These are phyloP conservation scores for Bos indicus DNA, from an alignment of 2,113 vertebrate genomes.

Conservation along the genomic window DNA sequence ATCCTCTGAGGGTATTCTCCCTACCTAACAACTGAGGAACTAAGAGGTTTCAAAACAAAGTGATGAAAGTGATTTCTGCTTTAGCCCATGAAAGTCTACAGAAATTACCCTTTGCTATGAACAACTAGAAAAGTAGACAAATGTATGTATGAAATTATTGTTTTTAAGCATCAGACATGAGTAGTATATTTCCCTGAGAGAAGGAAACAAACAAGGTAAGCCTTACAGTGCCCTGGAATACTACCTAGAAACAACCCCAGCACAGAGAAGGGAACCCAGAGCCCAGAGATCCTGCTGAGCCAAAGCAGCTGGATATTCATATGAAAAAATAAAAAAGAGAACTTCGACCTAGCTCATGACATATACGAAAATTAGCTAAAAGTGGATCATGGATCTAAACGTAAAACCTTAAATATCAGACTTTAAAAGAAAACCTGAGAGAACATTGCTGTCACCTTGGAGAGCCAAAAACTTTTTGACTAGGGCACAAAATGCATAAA, in stretches of 20 bases:
- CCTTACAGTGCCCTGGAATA: not conserved
- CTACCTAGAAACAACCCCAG: not conserved
- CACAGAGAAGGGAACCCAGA: not conserved
- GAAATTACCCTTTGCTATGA: not conserved
- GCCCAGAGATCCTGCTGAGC: not conserved
- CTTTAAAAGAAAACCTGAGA: not conserved
- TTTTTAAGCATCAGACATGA: not conserved
- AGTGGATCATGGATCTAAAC: not conserved
- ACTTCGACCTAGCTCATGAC: not conserved
- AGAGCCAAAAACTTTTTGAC: not conserved
- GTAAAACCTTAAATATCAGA: not conserved
- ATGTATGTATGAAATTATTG: not conserved
- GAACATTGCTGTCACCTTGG: not conserved
- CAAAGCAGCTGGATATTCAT: not conserved
- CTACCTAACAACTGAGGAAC: not conserved
- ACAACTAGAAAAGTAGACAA: not conserved
- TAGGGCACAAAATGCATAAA: not conserved
- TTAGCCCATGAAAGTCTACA: not conserved
- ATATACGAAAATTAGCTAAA: not conserved
- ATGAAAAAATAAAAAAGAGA: not conserved
- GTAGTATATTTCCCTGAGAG: not conserved
- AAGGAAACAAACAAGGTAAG: not conserved
- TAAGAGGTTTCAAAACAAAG: not conserved
- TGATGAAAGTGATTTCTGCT: not conserved
- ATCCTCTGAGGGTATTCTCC: not conserved